A percentile compares a stretch with the other conserved stretches of the same genome.
phyloP scores from a whole-genome alignment of 2,797 vertebrate species.

The Hypotaenidia philippensis region DNA sequence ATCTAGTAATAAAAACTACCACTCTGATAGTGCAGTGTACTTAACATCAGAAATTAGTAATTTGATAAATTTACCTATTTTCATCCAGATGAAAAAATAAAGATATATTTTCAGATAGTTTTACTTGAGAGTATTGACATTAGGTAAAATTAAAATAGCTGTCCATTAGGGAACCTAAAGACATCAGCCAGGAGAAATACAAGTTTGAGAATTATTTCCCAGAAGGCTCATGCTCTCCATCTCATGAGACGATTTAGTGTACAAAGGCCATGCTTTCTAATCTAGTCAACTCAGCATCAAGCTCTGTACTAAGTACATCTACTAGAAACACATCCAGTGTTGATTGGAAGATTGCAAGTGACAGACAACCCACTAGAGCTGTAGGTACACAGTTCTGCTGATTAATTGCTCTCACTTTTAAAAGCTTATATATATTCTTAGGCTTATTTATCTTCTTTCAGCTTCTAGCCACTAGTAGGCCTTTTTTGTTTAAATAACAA shows the following conservation, averaged over 20 bases:
- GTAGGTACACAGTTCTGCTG: background rate
- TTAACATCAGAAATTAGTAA: background rate
- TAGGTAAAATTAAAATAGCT: background rate
- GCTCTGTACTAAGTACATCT: background rate
- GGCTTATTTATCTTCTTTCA: background rate
- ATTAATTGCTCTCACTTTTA: background rate
- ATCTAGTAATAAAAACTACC: background rate
- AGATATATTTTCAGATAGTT: background rate
- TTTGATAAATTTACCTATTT: background rate
- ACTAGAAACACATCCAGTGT: background rate
- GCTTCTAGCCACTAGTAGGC: background rate
- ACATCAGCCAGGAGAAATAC: background rate
- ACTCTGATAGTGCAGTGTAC: background rate
- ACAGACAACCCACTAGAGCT: background rate
- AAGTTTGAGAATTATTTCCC: background rate
- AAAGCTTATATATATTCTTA: background rate
- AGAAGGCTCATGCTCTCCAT: background rate
- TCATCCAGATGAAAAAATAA: background rate
- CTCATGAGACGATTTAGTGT: background rate
- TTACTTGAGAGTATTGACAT: background rate
- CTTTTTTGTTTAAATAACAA: background rate
- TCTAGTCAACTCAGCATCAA: background rate
- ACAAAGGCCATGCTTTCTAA: background rate
- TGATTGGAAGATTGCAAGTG: background rate
- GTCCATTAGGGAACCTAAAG: background rate